phyloP scores from a whole-genome alignment of 2,797 vertebrate genomes.

The Ctenopoma multispine region DNA sequence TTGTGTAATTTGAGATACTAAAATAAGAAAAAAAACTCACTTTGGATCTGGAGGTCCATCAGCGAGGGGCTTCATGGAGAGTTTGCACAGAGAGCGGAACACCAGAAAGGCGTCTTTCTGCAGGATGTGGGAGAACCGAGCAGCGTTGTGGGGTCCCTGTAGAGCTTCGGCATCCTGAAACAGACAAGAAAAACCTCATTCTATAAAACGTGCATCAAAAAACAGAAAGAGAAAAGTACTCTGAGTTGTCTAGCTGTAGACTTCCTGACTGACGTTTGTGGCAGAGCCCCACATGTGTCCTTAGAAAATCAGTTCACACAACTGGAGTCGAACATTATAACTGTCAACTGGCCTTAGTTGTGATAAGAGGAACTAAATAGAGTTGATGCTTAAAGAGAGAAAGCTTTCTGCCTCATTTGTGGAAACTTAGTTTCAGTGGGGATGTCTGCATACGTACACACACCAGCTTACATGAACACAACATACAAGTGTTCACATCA shows the following conservation, averaged over 20 bases:
- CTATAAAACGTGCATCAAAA: not conserved
- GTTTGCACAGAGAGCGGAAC: constrained; percentile 96
- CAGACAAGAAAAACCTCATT: not conserved
- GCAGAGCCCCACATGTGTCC: too few relatives aligned
- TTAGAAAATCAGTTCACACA: not conserved
- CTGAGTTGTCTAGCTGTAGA: not conserved
- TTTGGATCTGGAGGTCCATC: constrained; percentile 97
- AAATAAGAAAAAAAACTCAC: constrained; percentile 74
- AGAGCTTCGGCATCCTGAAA: constrained; percentile 89
- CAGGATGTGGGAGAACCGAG: constrained; percentile 93
- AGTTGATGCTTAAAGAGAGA: too few relatives aligned
- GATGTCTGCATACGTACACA: too few relatives aligned
- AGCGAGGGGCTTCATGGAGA: constrained; percentile 97
- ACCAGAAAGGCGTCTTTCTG: constrained; percentile 99
- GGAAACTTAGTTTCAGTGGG: too few relatives aligned
- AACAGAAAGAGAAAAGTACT: not conserved
- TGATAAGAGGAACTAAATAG: too few relatives aligned
- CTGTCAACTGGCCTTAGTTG: too few relatives aligned
- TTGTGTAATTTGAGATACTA: not conserved
- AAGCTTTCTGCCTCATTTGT: too few relatives aligned
- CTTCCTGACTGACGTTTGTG: constrained; percentile 1
- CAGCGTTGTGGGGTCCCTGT: constrained; percentile 84
- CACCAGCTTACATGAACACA: too few relatives aligned
- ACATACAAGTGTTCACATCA: too few relatives aligned
- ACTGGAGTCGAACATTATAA: too few relatives aligned